Percentiles rank a stretch among this genome's conserved stretches.
Evolutionary conservation across 2,888 invertebrate species (phyloP).

Genomic region (Amphimallon solstitiale): DNA sequence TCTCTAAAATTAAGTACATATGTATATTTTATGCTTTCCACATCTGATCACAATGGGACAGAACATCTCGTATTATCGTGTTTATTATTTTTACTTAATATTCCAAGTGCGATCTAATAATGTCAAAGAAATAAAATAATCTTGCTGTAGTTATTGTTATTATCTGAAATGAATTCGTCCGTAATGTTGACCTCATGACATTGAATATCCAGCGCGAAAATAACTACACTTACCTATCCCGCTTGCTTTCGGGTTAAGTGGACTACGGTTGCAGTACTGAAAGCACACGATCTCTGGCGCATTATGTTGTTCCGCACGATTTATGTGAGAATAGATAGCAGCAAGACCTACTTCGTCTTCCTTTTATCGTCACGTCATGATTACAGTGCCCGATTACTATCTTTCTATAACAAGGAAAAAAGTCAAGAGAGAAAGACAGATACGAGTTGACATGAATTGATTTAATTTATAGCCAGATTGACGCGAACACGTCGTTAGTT

Average conservation of each 20-base stretch:
- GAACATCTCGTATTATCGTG: too few species aligned
- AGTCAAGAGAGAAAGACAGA: background rate
- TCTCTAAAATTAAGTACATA: too few species aligned
- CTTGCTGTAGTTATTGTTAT: background rate
- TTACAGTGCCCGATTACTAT: conserved; percentile 1
- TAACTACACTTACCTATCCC: conserved; percentile 15
- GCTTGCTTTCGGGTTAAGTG: background rate
- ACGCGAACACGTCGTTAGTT: too few species aligned
- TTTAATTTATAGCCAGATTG: too few species aligned
- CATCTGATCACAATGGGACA: too few species aligned
- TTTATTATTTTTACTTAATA: too few species aligned
- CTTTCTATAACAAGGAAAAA: background rate
- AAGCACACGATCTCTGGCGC: background rate
- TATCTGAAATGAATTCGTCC: background rate
- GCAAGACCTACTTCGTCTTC: conserved; percentile 11
- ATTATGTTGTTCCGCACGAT: conserved; percentile 22
- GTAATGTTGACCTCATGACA: conserved; percentile 22
- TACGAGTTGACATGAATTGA: too few species aligned
- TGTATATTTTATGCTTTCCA: too few species aligned
- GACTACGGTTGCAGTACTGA: background rate
- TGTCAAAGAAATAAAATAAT: background rate
- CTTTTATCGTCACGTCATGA: conserved; percentile 16
- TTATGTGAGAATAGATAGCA: conserved; percentile 13
- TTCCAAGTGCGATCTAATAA: too few species aligned
- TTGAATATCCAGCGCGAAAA: conserved; percentile 26